Evolutionary conservation across 2,113 vertebrate genomes (phyloP).

Genomic region (Orthochromis malagaraziensis): DNA sequence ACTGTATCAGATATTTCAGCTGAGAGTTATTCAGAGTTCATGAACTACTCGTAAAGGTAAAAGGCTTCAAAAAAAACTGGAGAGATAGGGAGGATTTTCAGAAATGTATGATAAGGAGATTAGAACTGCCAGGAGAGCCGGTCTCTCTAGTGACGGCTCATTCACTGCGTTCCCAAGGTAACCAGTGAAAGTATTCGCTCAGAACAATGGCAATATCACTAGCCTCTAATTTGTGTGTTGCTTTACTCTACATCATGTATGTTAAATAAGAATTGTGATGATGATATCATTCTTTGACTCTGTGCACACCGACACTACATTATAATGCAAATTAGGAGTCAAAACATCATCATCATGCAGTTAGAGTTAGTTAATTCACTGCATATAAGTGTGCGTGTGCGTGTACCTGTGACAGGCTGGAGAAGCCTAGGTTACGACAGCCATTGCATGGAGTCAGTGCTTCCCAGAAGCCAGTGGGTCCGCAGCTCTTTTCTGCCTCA

Average conservation of each 20-base stretch:
- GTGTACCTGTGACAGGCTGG: constrained; percentile 83
- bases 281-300: not conserved
- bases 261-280: not conserved
- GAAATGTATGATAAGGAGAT: not conserved
- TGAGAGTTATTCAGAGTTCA: not conserved
- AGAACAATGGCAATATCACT: constrained; percentile 19
- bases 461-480: constrained; percentile 91
- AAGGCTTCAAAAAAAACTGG: not conserved
- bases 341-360: not conserved
- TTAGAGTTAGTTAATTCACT: not conserved
- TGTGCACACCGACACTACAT: not conserved
- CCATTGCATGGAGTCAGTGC: constrained; percentile 92
- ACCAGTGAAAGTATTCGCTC: constrained; percentile 41
- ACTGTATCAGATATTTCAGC: not conserved
- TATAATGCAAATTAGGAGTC: not conserved
- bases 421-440: constrained; percentile 89
- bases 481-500: constrained; percentile 80
- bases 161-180: constrained; percentile 61
- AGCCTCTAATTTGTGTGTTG: constrained; percentile 25
- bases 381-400: not conserved
- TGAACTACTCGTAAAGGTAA: not conserved
- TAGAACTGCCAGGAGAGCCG: not conserved
- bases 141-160: constrained; percentile 7
- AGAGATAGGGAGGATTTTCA: not conserved
- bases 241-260: not conserved